Conservation (phyloP, 2,113 vertebrate genomes). For the Oryzias woworae region DNA sequence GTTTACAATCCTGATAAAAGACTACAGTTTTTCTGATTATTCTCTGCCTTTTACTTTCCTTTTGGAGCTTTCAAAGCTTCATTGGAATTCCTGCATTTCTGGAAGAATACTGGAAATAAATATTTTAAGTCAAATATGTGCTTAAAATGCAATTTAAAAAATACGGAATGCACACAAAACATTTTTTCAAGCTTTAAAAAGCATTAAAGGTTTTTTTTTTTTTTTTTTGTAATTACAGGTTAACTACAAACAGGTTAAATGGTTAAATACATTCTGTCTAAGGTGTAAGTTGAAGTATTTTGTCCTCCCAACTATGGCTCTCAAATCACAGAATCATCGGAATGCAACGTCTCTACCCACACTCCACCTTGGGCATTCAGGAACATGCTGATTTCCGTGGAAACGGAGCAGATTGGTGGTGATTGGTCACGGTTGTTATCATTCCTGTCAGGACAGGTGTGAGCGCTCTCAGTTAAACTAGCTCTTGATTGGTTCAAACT, state of each 20-base stretch:
- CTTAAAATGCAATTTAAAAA: too few species aligned
- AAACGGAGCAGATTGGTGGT: slow-evolving; percentile 32
- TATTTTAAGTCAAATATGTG: too few species aligned
- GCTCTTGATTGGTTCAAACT: slow-evolving; percentile 68
- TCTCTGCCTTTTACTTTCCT: slow-evolving; percentile 5
- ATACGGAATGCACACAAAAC: too few species aligned
- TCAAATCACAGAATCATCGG: slow-evolving; percentile 10
- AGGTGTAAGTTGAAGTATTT: not conserved
- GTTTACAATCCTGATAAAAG: slow-evolving; percentile 62
- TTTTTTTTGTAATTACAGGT: too few species aligned
- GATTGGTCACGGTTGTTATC: slow-evolving; percentile 59
- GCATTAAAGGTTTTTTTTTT: too few species aligned
- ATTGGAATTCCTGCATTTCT: not conserved
- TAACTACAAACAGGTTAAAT: not conserved
- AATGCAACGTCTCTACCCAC: slow-evolving; percentile 26
- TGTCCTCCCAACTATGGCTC: not conserved
- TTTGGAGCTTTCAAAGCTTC: slow-evolving; percentile 1
- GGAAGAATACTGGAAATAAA: not conserved
- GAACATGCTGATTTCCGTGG: slow-evolving; percentile 49
- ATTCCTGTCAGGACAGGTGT: slow-evolving; percentile 74
- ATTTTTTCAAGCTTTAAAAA: too few species aligned
- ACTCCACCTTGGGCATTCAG: slow-evolving; percentile 31
- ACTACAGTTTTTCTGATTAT: slow-evolving; percentile 23
- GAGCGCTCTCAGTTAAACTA: slow-evolving; percentile 56
- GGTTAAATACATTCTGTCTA: not conserved